phyloP scores from a whole-genome alignment of 1,140 invertebrate genomes.

The Drosophila neocordata region DNA sequence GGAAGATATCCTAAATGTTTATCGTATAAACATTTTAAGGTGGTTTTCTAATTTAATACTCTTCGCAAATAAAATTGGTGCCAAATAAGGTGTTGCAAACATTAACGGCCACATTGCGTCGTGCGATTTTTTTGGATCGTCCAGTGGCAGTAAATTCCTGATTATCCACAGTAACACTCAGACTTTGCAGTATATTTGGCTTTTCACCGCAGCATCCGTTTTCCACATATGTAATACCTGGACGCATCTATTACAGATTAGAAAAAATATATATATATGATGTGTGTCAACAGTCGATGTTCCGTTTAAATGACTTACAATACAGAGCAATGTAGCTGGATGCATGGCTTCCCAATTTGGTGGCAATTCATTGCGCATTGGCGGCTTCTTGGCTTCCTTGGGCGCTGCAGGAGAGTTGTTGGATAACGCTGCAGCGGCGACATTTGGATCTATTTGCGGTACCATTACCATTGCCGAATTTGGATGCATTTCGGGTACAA shows the following conservation, averaged over 20 bases:
- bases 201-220: conserved; percentile 85
- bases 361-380: conserved; percentile 84
- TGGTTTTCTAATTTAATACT: conserved; percentile 20
- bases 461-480: conserved; percentile 26
- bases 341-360: conserved; percentile 86
- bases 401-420: conserved; percentile 15
- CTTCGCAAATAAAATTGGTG: conserved; percentile 66
- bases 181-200: conserved; percentile 85
- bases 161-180: conserved; percentile 84
- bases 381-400: conserved; percentile 82
- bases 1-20: too few relatives aligned
- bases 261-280: background rate
- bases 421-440: conserved; percentile 7
- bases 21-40: too few relatives aligned
- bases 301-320: conserved; percentile 54
- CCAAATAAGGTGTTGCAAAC: conserved; percentile 83
- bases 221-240: conserved; percentile 86
- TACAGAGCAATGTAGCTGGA: conserved; percentile 88
- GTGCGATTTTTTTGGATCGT: conserved; percentile 84
- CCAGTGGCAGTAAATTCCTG: conserved; percentile 84
- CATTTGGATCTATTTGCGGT: conserved; percentile 62
- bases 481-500: conserved; percentile 84
- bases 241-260: conserved; percentile 85
- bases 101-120: conserved; percentile 83
- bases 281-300: background rate